A percentile compares a stretch with the other conserved stretches of the same genome.
Evolutionary conservation across 2,888 invertebrate genomes (phyloP).

Genomic region (Nephrotoma flavescens): DNA sequence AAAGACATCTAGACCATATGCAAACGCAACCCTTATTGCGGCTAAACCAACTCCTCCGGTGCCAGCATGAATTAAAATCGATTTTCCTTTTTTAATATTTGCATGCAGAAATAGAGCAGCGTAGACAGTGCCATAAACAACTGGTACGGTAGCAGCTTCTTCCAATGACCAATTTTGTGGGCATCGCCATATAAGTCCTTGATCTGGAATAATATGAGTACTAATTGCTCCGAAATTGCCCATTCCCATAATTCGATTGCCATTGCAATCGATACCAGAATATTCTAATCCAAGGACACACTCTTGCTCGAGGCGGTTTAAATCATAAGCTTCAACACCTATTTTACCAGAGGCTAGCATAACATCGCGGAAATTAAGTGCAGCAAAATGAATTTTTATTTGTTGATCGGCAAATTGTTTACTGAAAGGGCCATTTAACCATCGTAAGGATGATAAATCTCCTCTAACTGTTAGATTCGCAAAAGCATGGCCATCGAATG

Average conservation of each 20-base stretch:
- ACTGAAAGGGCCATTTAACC: slow-evolving; percentile 59
- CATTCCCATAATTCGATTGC: slow-evolving; percentile 50
- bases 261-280: slow-evolving; percentile 41
- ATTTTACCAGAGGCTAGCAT: slow-evolving; percentile 61
- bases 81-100: slow-evolving; percentile 27
- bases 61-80: slow-evolving; percentile 40
- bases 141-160: slow-evolving; percentile 64
- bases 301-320: slow-evolving; percentile 28
- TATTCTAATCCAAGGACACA: slow-evolving; percentile 47
- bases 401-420: too few species aligned
- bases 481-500: slow-evolving; percentile 49
- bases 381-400: too few species aligned
- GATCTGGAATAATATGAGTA: slow-evolving; percentile 34
- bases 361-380: too few species aligned
- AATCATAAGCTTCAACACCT: slow-evolving; percentile 63
- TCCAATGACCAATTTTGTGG: slow-evolving; percentile 58
- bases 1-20: slow-evolving; percentile 46
- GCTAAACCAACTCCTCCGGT: slow-evolving; percentile 65
- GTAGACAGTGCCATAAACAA: slow-evolving; percentile 55
- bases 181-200: slow-evolving; percentile 41
- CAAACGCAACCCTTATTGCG: slow-evolving; percentile 55
- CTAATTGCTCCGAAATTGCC: slow-evolving; percentile 37
- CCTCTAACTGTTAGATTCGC: slow-evolving; percentile 65
- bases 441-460: slow-evolving; percentile 71
- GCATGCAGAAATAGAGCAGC: slow-evolving; percentile 32